These are phyloP conservation scores for Brachionus sp. DNA, from an alignment of 1,140 invertebrate genomes.

Conservation along the genomic window DNA sequence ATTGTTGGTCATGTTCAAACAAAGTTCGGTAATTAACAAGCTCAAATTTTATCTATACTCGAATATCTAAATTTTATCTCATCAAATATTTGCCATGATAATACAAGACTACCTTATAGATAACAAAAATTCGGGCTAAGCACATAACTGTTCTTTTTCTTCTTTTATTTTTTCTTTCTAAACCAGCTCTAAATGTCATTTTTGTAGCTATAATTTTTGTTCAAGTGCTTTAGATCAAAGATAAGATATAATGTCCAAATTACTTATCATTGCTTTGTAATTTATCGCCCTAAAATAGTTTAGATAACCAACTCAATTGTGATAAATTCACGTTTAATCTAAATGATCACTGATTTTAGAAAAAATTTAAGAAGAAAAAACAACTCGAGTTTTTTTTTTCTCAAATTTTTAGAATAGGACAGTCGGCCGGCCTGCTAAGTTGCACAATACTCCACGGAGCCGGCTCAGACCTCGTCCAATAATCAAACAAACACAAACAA, in stretches of 20 bases:
- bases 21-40: neutral
- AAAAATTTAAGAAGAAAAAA: no score
- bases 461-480: neutral
- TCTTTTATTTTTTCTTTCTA: neutral
- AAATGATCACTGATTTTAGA: constrained; percentile 24
- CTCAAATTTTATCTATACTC: neutral
- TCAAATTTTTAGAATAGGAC: neutral
- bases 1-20: neutral
- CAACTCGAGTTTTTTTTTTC: neutral
- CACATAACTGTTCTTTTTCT: neutral
- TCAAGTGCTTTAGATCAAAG: constrained; percentile 1
- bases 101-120: neutral
- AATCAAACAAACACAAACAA: neutral
- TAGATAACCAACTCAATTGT: constrained; percentile 1
- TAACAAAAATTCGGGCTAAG: constrained; percentile 1
- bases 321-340: constrained; percentile 12
- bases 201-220: neutral
- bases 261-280: constrained; percentile 24
- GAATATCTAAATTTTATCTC: neutral
- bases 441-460: neutral
- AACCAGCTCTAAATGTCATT: neutral
- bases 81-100: constrained; percentile 9
- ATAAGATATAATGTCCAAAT: constrained; percentile 25
- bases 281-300: constrained; percentile 21
- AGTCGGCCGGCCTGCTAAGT: neutral